Base-by-base conservation (phyloP, 2,113 vertebrate genomes). In the Glaucomys volans region DNA sequence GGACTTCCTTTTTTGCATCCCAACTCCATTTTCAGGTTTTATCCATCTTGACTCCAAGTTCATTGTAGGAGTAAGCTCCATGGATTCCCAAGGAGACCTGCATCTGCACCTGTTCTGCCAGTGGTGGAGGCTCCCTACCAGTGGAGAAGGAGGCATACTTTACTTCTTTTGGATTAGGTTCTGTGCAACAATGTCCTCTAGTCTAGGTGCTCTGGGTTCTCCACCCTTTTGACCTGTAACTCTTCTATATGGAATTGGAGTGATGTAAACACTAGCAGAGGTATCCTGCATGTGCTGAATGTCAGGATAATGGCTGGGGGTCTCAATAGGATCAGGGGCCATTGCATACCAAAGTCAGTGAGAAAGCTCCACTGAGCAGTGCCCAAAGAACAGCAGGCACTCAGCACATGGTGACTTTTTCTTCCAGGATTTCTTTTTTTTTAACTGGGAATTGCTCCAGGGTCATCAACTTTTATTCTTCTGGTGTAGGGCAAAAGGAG, bases 71-170 rank as follows among this genome's bases (percentile, higher is more conserved):
- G 16, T 9, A 57, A 50, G 7, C 12, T 52, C 24, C 5, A 59
- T 2, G 30, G 28, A 8, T 82, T 42, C 42, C 69, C 54, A 72
- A 44, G 44, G 37, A 66, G 13, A 2, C 22, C 28, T 76, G 40
- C 2, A 22, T 64, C 11, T 42, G 74, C 35, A 82, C 10, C 17
- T 5, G 1, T 3, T 16, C 32, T 28, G n/a, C 3, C n/a, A 26
- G 26, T 26, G 35, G 26, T 54, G 0, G 1, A 79, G 9, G 13
- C 9, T 72, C 14, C 32, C 42, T 18, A 54, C 37, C 13, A 28
- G 1, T 11, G 4, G 22, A 5, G 4, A 1, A n/a, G 17, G 16
- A 64, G 0, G 22, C 3, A 0, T 0, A 4, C 24, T 81, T 86
- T 5, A 42, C 24, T 32, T 9, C 18, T 52, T 22, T 22, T 50